Conservation (phyloP, 2,888 invertebrate genomes). For the Coenonympha arcania region DNA sequence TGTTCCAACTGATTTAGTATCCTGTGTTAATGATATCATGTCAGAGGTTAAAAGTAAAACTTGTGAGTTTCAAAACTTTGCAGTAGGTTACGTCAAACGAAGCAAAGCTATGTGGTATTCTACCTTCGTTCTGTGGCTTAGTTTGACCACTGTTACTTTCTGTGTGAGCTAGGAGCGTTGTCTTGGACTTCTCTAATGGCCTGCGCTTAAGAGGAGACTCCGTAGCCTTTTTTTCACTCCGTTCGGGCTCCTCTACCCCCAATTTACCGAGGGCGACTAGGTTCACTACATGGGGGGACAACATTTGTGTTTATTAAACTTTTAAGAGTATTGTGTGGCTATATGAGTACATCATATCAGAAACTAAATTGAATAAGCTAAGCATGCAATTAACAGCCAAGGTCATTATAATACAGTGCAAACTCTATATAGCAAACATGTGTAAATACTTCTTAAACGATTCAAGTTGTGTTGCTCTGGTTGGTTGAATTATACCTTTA, state of each 20-base stretch:
- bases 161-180: constrained; percentile 66
- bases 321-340: constrained; percentile 31
- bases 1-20: constrained; percentile 29
- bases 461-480: too few relatives aligned
- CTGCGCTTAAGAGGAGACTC: constrained; percentile 65
- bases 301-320: constrained; percentile 36
- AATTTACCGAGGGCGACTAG: constrained; percentile 73
- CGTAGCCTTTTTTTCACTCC: constrained; percentile 62
- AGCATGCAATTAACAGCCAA: constrained; percentile 65
- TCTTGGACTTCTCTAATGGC: constrained; percentile 69
- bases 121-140: constrained; percentile 68
- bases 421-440: not conserved
- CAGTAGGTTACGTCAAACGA: constrained; percentile 68
- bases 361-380: constrained; percentile 45
- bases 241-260: constrained; percentile 66
- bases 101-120: constrained; percentile 61
- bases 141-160: constrained; percentile 68
- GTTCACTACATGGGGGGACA: constrained; percentile 58
- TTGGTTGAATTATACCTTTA: too few relatives aligned
- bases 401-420: constrained; percentile 22
- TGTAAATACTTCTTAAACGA: not conserved
- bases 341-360: constrained; percentile 26
- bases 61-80: constrained; percentile 43
- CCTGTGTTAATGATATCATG: constrained; percentile 27
- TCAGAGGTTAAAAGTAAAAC: constrained; percentile 31